These are phyloP conservation scores for Tenualosa ilisha DNA, from an alignment of 2,797 vertebrate species.

Conservation along the genomic window DNA sequence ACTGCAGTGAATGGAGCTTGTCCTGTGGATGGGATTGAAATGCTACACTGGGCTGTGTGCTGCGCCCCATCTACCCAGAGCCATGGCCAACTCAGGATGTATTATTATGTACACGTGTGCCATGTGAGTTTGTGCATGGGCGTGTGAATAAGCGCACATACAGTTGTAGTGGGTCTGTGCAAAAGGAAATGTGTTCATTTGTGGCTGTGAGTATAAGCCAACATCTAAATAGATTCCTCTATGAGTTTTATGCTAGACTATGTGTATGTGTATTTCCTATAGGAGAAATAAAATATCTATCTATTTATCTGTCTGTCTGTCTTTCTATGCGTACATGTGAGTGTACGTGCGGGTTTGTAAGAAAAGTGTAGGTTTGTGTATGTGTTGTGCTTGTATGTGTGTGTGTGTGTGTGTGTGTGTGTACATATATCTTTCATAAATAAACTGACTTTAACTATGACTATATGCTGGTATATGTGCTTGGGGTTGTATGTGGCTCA, in stretches of 20 bases:
- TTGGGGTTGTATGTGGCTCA: neutral
- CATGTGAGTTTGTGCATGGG: neutral
- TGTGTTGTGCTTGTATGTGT: neutral
- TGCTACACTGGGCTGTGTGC: neutral
- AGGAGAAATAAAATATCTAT: too few relatives aligned
- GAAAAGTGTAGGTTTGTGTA: neutral
- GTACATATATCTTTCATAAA: too few relatives aligned
- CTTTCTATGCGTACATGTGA: neutral
- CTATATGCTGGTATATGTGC: neutral
- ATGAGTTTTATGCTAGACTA: neutral
- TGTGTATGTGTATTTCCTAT: neutral
- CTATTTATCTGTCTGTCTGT: neutral
- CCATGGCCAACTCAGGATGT: neutral
- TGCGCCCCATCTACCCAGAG: neutral
- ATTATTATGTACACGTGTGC: neutral
- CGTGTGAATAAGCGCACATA: neutral
- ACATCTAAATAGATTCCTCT: neutral
- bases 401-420: neutral
- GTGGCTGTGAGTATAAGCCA: neutral
- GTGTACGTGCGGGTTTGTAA: neutral
- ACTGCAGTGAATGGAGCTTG: neutral
- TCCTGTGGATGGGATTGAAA: conserved; percentile 14
- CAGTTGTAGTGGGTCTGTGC: neutral
- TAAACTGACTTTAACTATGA: too few relatives aligned
- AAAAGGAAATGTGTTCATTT: neutral